Base-by-base conservation (phyloP, 2,113 vertebrate genomes). In the Pardalotus punctatus region DNA sequence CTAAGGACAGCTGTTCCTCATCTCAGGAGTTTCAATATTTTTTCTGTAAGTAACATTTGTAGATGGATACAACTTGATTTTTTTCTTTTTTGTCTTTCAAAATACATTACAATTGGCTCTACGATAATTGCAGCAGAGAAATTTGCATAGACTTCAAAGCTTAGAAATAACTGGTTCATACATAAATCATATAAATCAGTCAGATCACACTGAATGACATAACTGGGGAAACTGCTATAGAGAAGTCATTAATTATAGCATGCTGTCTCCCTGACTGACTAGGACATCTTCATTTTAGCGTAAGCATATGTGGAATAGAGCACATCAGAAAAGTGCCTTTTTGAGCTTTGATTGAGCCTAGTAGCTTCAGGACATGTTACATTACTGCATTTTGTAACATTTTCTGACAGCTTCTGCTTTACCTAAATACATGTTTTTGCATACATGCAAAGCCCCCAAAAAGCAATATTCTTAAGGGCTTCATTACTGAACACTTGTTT, bases 401-500 rank as follows among this genome's bases (percentile, higher is more conserved):
- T 43, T 90, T 64, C 88, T 94, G 95, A 97, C 87, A 95, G 91
- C 83, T 91, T 65, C 47, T 91, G 83, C 77, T 96, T 93, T 77
- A 92, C 53, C 70, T 88, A 90, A 95, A 87, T 92, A 86, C 57
- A 74, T 73, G 81, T 7, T 94, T 97, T 91, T 93, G 94, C 60
- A 83, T 85, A 90, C 81, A 90, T 64, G 57, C 24, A 90, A 93
- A 96, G 92, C 57, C 47, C 4, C 2, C 5, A 2, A 54, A 95
- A 95, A 96, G 89, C 81, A 96, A 95, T 67, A 88, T 92, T 72
- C 54, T 90, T 94, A 62, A 90, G 69, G 76, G 56, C 90, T 84
- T 97, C 85, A 83, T 91, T 87, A 93, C 81, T n/a, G 67, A 96
- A 90, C 83, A 87, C 85, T 91, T 96, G 73, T 94, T 95, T 95